phyloP scores from a whole-genome alignment of 2,888 invertebrate genomes.

The Philereme vetulata region DNA sequence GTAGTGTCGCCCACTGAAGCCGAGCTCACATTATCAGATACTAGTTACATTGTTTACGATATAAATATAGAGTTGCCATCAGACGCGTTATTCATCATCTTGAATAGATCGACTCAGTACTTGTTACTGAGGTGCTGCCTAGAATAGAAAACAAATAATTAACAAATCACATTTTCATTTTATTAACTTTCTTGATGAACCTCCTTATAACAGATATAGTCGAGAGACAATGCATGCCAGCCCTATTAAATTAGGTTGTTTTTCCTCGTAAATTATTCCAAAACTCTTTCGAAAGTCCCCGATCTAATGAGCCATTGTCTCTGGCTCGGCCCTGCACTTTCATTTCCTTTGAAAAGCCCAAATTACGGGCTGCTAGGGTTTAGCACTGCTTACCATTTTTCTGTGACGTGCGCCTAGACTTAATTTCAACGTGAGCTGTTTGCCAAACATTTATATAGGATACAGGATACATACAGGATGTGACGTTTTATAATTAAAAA shows the following conservation, averaged over 20 bases:
- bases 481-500: no score
- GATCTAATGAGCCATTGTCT: constrained; percentile 26
- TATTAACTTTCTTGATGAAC: no score
- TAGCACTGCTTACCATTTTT: constrained; percentile 47
- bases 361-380: constrained; percentile 20
- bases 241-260: constrained; percentile 16
- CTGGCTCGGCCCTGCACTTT: constrained; percentile 20
- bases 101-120: no score
- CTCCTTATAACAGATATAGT: background rate
- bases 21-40: background rate
- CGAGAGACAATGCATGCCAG: constrained; percentile 6
- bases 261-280: constrained; percentile 22
- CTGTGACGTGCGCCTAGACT: constrained; percentile 39
- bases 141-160: no score
- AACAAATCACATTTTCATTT: no score
- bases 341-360: constrained; percentile 35
- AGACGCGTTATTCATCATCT: no score
- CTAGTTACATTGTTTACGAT: no score
- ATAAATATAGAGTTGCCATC: no score
- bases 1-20: background rate
- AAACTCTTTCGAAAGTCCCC: constrained; percentile 10
- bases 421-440: constrained; percentile 47
- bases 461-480: no score
- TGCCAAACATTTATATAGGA: constrained; percentile 31
- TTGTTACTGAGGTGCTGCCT: no score